phyloP scores from a whole-genome alignment of 2,113 vertebrate genomes.

The Dromaius novaehollandiae region DNA sequence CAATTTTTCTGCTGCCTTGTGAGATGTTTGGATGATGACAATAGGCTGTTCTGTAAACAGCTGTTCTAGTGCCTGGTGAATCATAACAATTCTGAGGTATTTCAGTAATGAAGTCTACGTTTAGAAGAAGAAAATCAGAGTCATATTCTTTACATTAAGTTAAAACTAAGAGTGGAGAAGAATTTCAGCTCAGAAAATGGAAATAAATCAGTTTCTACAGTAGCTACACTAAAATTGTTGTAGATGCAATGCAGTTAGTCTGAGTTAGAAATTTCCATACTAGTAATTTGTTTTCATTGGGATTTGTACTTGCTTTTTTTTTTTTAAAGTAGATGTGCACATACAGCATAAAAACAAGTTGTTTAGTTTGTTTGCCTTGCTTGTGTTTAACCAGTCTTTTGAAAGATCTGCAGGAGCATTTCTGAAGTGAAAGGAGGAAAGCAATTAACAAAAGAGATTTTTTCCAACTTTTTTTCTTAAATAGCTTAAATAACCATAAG shows the following conservation, averaged over 20 bases:
- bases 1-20: neutral
- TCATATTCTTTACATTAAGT: neutral
- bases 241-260: neutral
- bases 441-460: neutral
- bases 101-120: neutral
- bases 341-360: neutral
- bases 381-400: neutral
- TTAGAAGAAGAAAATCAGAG: neutral
- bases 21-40: neutral
- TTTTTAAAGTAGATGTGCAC: neutral
- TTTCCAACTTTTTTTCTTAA: neutral
- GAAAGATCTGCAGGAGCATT: neutral
- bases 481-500: neutral
- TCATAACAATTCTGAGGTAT: neutral
- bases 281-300: slow-evolving; percentile 4
- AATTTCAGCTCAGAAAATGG: neutral
- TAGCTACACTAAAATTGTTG: neutral
- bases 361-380: neutral
- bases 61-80: neutral
- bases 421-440: neutral
- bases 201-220: neutral
- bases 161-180: neutral
- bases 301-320: neutral
- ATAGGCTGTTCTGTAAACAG: neutral
- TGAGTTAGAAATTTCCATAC: neutral